Percentiles rank a stretch among this genome's conserved stretches.
These are phyloP conservation scores for Tauraco erythrolophus DNA, from an alignment of 2,113 vertebrate genomes.

Conservation along the genomic window DNA sequence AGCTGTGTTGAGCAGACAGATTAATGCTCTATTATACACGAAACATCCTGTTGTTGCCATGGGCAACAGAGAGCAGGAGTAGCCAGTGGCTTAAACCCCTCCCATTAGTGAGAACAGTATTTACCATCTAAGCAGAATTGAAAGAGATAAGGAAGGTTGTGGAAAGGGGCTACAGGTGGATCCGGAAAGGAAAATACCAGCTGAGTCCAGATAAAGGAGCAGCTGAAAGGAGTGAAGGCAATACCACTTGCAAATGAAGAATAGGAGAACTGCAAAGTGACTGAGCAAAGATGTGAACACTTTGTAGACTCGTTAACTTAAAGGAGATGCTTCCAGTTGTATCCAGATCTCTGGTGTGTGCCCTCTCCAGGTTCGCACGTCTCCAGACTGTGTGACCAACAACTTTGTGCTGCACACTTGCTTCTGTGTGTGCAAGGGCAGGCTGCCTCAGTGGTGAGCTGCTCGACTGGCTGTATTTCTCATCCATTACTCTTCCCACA, in stretches of 20 bases:
- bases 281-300: neutral
- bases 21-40: neutral
- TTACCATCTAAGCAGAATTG: neutral
- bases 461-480: fast-evolving
- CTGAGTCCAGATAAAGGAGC: neutral
- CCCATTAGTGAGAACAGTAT: neutral
- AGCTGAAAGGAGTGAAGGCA: neutral
- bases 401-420: neutral
- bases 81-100: neutral
- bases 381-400: neutral
- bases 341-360: neutral
- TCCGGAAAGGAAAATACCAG: neutral
- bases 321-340: neutral
- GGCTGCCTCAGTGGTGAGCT: neutral
- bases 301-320: neutral
- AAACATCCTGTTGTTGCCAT: neutral
- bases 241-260: neutral
- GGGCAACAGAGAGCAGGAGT: neutral
- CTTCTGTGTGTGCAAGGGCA: fast-evolving
- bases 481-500: neutral
- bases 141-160: neutral
- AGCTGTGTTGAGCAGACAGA: neutral
- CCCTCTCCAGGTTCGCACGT: neutral
- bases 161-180: neutral
- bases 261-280: neutral